These are phyloP conservation scores for Monoplex corrugatus DNA, from an alignment of 2,888 invertebrate species.

Conservation along the genomic window DNA sequence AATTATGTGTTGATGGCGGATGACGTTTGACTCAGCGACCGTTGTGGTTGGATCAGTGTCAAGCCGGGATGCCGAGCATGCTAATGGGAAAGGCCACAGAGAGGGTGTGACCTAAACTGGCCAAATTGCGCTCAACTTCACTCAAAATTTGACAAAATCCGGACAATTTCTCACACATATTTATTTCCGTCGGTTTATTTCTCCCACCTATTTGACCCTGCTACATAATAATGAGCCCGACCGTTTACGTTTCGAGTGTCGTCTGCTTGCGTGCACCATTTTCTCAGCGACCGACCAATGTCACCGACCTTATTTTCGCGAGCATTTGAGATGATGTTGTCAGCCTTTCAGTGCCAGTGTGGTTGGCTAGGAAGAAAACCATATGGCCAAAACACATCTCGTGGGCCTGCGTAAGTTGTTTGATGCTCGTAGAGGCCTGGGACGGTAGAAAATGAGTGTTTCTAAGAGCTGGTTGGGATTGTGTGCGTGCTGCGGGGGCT, in stretches of 20 bases:
- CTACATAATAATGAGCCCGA: slow-evolving; percentile 41
- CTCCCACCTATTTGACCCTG: slow-evolving; percentile 42
- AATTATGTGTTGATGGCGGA: slow-evolving; percentile 43
- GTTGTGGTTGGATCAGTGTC: slow-evolving; percentile 41
- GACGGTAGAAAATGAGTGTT: slow-evolving; percentile 32
- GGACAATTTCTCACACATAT: not conserved
- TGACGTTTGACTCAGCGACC: slow-evolving; percentile 49
- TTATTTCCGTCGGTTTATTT: not conserved
- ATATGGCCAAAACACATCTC: slow-evolving; percentile 45
- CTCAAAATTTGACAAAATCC: slow-evolving; percentile 26
- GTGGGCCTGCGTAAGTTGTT: not conserved
- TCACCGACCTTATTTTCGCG: slow-evolving; percentile 33
- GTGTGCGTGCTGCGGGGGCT: not conserved
- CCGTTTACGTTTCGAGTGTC: slow-evolving; percentile 27
- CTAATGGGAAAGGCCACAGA: slow-evolving; percentile 42
- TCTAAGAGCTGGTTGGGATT: not conserved
- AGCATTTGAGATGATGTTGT: slow-evolving; percentile 39
- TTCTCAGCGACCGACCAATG: slow-evolving; percentile 6
- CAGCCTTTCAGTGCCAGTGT: slow-evolving; percentile 20
- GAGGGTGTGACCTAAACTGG: slow-evolving; percentile 42
- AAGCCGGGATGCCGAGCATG: slow-evolving; percentile 43
- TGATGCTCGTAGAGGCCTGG: slow-evolving; percentile 34
- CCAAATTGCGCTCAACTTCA: not conserved
- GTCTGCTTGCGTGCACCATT: slow-evolving; percentile 42
- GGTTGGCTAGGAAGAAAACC: slow-evolving; percentile 37